phyloP scores from a whole-genome alignment of 2,888 invertebrate species.

The Beris chalybata region DNA sequence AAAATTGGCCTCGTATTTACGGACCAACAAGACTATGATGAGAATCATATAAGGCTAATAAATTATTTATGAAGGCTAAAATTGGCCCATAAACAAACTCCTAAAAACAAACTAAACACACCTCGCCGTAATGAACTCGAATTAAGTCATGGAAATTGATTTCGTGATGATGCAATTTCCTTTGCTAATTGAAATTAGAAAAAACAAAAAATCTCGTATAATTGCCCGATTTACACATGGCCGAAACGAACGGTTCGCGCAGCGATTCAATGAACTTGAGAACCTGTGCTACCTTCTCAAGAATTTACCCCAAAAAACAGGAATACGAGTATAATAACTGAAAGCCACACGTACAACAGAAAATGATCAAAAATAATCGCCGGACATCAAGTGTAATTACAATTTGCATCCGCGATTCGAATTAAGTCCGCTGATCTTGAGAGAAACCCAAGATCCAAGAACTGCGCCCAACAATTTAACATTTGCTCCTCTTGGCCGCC shows the following conservation, averaged over 20 bases:
- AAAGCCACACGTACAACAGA: conserved; percentile 22
- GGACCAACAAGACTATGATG: not conserved
- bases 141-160: conserved; percentile 8
- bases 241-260: not conserved
- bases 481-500: not conserved
- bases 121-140: not conserved
- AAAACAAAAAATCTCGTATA: not conserved
- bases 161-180: conserved; percentile 23
- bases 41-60: conserved; percentile 9
- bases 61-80: conserved; percentile 25
- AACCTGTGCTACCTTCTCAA: conserved; percentile 15
- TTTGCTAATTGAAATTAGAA: conserved; percentile 10
- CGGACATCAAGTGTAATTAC: conserved; percentile 38
- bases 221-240: conserved; percentile 10
- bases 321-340: conserved; percentile 20
- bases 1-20: conserved; percentile 1
- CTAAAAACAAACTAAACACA: not conserved
- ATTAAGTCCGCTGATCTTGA: conserved; percentile 3
- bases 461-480: not conserved
- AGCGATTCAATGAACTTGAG: conserved; percentile 21
- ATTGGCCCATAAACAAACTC: conserved; percentile 6
- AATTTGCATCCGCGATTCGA: conserved; percentile 36
- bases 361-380: conserved; percentile 21
- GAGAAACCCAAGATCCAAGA: not conserved
- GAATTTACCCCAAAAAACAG: conserved; percentile 20